phyloP scores from a whole-genome alignment of 2,888 invertebrate species.

The Scotopteryx bipunctaria region DNA sequence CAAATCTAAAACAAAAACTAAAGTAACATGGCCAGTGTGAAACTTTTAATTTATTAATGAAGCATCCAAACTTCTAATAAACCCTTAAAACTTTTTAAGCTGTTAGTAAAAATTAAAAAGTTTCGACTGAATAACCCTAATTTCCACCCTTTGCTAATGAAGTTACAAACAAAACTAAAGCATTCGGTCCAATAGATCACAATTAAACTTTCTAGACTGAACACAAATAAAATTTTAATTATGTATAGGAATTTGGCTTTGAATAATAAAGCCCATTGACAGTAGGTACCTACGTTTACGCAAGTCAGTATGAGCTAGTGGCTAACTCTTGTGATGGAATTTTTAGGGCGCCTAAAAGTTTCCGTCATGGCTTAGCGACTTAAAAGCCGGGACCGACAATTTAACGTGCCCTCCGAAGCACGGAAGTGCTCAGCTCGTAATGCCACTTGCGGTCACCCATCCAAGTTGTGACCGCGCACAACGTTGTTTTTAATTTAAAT shows the following conservation, averaged over 20 bases:
- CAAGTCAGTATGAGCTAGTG: too few species aligned
- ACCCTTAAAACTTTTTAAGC: slow-evolving; percentile 2
- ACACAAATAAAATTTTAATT: background rate
- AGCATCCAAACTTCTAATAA: too few species aligned
- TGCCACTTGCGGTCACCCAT: too few species aligned
- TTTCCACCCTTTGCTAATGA: slow-evolving; percentile 14
- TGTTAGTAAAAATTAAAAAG: slow-evolving; percentile 3
- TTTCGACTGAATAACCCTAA: slow-evolving; percentile 10
- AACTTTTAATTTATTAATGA: slow-evolving; percentile 15
- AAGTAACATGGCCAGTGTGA: background rate
- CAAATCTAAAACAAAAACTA: background rate
- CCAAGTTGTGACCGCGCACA: too few species aligned
- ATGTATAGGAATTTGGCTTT: background rate
- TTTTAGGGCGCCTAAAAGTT: too few species aligned
- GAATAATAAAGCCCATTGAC: background rate
- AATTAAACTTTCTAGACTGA: slow-evolving; percentile 12
- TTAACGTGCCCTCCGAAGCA: too few species aligned
- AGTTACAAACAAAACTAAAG: slow-evolving; percentile 11
- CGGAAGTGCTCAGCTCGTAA: too few species aligned
- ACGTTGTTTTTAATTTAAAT: too few species aligned
- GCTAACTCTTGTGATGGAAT: too few species aligned
- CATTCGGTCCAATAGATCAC: slow-evolving; percentile 2
- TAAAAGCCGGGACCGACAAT: too few species aligned
- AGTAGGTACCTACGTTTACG: too few species aligned
- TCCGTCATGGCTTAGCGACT: too few species aligned